Evolutionary conservation across 2,888 invertebrate species (phyloP), one percentile per base, ranked within the genome.

Genomic region (Thereva nobilitata): DNA sequence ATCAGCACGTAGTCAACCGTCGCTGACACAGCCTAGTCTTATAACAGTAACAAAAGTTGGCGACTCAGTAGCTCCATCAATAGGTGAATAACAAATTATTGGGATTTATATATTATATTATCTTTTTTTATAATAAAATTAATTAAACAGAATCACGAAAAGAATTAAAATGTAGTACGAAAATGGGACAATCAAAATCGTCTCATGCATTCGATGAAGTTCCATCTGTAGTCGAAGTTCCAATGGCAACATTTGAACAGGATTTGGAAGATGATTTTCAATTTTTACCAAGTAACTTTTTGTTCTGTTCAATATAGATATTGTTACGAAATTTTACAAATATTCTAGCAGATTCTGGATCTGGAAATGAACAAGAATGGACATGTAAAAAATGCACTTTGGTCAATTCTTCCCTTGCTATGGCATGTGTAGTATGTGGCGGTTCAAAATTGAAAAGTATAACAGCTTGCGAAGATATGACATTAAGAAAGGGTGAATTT

Each of bases 371-470:
- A 73, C 81, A 81, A 66, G 82, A 81, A 71, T 96, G 95, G 95
- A 87, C 91, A 9, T 96, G 95, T 78, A 86, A 87, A 70, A 91
- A 93, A 73, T 96, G 96, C 77, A 95, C 95, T 2, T 83, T 95
- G 67, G 86, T 93, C 35, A 96, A 96, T 80, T 86, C 89, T 12
- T 83, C 85, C 0, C 82, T 85, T 34, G 86, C 88, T 0, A 83
- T 86, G 68, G 88, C 89, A 0, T 96, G 96, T 78, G 89, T 90
- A 8, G 93, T 92, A 0, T 96, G 96, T 78, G 92, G 92, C 47
- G 92, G 92, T n/a, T 90, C 92, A 0, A 89, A 90, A 73, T 83
- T 92, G 5, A 86, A 87, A 70, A 89, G 89, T 71, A 83, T 89
- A 57, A 84, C 85, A 2, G 80, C 84, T 64, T 82, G 84, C 38